phyloP scores from a whole-genome alignment of 2,888 invertebrate genomes.

The Coleophora deauratella region DNA sequence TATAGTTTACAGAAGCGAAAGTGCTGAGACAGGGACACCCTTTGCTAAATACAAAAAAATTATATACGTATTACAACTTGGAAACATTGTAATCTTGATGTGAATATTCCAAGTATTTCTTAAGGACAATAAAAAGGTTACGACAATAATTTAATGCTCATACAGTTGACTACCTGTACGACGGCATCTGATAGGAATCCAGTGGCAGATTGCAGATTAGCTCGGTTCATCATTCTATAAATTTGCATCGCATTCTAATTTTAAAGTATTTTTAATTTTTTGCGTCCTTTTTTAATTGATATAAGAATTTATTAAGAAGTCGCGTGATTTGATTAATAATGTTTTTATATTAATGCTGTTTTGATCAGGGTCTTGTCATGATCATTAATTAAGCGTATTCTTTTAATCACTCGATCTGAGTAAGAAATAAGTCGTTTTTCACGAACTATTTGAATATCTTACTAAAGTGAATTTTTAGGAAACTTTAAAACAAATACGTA shows the following conservation, averaged over 20 bases:
- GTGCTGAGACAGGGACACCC: too few relatives aligned
- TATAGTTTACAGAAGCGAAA: too few relatives aligned
- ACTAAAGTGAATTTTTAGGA: too few relatives aligned
- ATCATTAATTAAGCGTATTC: too few relatives aligned
- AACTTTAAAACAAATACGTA: too few relatives aligned
- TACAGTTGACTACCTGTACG: constrained; percentile 43
- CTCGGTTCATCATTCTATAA: constrained; percentile 54
- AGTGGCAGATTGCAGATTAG: constrained; percentile 68
- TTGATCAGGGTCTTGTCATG: not conserved
- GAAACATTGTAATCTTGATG: constrained; percentile 7
- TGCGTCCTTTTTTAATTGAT: constrained; percentile 11
- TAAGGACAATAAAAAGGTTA: constrained; percentile 21
- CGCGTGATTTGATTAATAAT: not conserved
- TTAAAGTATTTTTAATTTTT: constrained; percentile 46
- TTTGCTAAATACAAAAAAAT: too few relatives aligned
- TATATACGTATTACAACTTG: not conserved
- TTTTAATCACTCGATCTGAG: not conserved
- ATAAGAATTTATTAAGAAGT: not conserved
- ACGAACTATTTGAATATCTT: too few relatives aligned
- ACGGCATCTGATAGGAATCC: constrained; percentile 46
- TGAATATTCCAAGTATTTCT: constrained; percentile 14
- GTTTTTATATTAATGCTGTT: not conserved
- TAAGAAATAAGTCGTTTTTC: too few relatives aligned
- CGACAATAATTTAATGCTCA: constrained; percentile 42
- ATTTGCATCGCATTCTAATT: constrained; percentile 49